Evolutionary conservation across 2,113 vertebrate genomes (phyloP).

Genomic region (Xiphorhynchus elegans): DNA sequence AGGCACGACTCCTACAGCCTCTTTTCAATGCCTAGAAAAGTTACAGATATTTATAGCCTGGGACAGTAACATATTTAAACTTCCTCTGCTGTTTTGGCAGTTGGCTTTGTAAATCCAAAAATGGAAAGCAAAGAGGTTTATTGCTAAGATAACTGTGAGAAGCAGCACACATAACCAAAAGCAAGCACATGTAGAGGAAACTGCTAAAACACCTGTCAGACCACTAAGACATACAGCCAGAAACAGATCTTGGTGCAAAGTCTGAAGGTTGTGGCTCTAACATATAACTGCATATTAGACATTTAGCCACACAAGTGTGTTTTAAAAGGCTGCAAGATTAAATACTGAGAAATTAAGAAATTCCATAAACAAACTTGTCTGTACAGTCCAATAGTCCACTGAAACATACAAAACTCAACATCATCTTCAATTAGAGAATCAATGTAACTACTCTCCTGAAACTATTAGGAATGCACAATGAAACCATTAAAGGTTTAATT

Average conservation of each 20-base stretch:
- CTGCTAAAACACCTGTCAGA: not conserved
- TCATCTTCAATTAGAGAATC: not conserved
- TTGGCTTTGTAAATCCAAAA: not conserved
- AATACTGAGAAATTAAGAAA: not conserved
- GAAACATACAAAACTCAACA: not conserved
- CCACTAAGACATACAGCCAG: not conserved
- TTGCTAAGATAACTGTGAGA: not conserved
- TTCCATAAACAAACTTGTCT: not conserved
- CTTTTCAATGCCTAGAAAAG: not conserved
- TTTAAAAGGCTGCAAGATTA: not conserved
- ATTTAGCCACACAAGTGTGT: not conserved
- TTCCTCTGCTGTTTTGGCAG: not conserved
- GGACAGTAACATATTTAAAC: not conserved
- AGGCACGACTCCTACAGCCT: not conserved
- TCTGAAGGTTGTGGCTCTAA: not conserved
- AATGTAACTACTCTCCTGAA: not conserved
- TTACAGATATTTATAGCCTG: not conserved
- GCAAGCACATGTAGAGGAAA: not conserved
- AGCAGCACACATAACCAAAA: not conserved
- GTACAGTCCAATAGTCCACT: not conserved
- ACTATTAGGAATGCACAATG: not conserved
- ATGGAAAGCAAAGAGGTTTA: not conserved
- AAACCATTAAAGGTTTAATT: not conserved
- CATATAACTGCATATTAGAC: not conserved
- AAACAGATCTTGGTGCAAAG: not conserved